Conservation (phyloP, 2,113 vertebrate genomes). For the Mormoops blainvillei region DNA sequence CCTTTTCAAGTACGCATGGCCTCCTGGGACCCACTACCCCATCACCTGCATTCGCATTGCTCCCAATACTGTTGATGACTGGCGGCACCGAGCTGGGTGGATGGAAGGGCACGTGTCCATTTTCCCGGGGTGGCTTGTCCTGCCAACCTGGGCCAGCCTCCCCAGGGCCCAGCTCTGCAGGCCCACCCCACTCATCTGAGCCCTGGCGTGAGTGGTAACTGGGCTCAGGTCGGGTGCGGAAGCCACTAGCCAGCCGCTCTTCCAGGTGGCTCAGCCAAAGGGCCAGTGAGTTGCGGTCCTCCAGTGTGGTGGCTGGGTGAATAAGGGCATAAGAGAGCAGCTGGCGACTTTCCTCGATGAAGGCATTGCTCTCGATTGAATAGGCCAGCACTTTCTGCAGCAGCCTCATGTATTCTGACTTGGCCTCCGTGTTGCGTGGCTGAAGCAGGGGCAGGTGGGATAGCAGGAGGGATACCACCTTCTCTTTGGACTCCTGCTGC, state of each 20-base stretch:
- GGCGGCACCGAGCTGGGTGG: slow-evolving; percentile 83
- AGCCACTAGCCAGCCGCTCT: slow-evolving; percentile 88
- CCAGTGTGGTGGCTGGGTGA: slow-evolving; percentile 94
- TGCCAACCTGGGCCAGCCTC: slow-evolving; percentile 88
- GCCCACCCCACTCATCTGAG: slow-evolving; percentile 89
- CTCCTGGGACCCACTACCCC: background rate
- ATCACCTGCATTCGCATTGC: slow-evolving; percentile 85
- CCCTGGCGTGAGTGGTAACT: slow-evolving; percentile 88
- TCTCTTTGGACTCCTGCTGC: slow-evolving; percentile 94
- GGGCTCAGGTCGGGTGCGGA: slow-evolving; percentile 79
- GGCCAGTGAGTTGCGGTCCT: slow-evolving; percentile 93
- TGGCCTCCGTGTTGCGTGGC: slow-evolving; percentile 93
- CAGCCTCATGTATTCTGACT: slow-evolving; percentile 96
- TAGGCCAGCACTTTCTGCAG: slow-evolving; percentile 94
- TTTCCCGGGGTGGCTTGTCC: slow-evolving; percentile 89
- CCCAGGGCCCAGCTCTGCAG: slow-evolving; percentile 83
- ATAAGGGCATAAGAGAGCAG: slow-evolving; percentile 96
- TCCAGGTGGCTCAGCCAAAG: slow-evolving; percentile 95
- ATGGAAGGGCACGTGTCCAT: slow-evolving; percentile 90
- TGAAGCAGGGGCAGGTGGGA: slow-evolving; percentile 94
- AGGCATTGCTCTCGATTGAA: slow-evolving; percentile 94
- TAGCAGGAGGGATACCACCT: slow-evolving; percentile 90
- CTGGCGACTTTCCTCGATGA: slow-evolving; percentile 95
- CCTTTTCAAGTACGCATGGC: background rate
- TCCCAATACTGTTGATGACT: slow-evolving; percentile 86